A percentile compares a stretch with the other conserved stretches of the same genome.
These are phyloP conservation scores for Anolis sagrei DNA, from an alignment of 2,113 vertebrate species.

Conservation along the genomic window DNA sequence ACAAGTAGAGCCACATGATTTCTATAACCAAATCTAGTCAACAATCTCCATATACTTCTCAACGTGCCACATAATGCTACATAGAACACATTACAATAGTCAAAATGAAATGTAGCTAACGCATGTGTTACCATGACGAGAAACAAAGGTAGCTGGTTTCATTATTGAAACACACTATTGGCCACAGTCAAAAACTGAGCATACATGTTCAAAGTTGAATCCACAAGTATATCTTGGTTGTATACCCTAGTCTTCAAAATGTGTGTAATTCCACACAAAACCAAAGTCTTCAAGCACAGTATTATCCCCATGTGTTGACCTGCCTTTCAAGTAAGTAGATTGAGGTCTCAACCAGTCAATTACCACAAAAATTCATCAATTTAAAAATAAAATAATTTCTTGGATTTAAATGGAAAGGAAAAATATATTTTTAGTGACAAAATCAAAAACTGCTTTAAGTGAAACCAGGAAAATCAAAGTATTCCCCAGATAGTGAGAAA, in stretches of 20 bases:
- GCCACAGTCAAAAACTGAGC: too few relatives aligned
- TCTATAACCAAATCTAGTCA: not conserved
- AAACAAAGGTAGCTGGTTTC: too few relatives aligned
- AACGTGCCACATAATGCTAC: not conserved
- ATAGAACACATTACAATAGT: not conserved
- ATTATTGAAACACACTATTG: too few relatives aligned
- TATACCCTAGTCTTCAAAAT: too few relatives aligned
- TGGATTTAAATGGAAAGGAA: not conserved
- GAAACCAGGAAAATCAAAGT: not conserved
- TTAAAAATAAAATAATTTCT: not conserved
- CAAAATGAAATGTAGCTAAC: not conserved
- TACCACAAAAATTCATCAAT: not conserved
- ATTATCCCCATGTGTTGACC: not conserved
- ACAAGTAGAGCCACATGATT: not conserved
- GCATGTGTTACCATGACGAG: not conserved
- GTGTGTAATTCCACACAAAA: too few relatives aligned
- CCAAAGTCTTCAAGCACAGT: too few relatives aligned
- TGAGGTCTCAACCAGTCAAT: not conserved
- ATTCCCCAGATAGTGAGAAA: not conserved
- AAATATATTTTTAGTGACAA: not conserved
- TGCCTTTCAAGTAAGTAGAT: not conserved
- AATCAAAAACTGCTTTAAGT: not conserved
- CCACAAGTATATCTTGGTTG: too few relatives aligned
- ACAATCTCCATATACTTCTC: not conserved
- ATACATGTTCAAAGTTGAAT: too few relatives aligned